These are phyloP conservation scores for Smutsia gigantea DNA, from an alignment of 2,797 vertebrate genomes.

Conservation along the genomic window DNA sequence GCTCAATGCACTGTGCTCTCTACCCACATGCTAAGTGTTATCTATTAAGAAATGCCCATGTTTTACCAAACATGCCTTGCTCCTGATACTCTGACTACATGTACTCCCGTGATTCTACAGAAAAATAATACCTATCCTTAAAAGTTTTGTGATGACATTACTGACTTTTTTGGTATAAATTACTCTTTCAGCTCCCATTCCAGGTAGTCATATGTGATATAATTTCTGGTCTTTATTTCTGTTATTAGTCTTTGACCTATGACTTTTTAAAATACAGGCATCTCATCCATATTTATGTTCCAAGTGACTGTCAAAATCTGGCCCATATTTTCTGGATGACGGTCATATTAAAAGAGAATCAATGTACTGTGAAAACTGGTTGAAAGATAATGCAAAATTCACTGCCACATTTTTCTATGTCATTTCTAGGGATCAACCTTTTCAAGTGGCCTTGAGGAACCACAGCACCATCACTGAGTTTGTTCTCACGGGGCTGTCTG, in stretches of 20 bases:
- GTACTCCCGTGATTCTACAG: background rate
- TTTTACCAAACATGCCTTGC: background rate
- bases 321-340: background rate
- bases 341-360: background rate
- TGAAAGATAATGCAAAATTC: background rate
- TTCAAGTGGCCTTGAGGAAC: conserved; percentile 34
- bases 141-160: background rate
- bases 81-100: background rate
- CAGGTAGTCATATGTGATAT: background rate
- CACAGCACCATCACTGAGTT: conserved; percentile 26
- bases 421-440: background rate
- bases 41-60: background rate
- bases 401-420: background rate
- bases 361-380: background rate
- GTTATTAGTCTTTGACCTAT: background rate
- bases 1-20: background rate
- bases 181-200: background rate
- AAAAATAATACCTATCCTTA: background rate
- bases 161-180: background rate
- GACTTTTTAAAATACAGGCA: background rate
- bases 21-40: background rate
- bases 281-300: background rate
- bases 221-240: background rate
- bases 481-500: conserved; percentile 57
- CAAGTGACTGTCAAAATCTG: background rate